Conservation (phyloP, 2,888 invertebrate genomes). For the Eristalis intricaria region DNA sequence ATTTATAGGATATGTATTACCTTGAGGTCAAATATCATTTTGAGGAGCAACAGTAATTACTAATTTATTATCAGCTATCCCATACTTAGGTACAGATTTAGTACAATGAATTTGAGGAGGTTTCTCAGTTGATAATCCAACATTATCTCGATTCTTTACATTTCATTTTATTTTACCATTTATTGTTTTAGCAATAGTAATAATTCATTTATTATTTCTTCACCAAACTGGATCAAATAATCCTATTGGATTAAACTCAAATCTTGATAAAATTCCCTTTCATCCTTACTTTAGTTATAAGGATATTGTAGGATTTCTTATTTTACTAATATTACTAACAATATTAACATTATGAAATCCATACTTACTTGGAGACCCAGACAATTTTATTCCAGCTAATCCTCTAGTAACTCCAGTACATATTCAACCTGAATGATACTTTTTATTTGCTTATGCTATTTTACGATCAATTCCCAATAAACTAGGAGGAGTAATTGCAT, state of each 20-base stretch:
- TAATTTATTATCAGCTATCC: slow-evolving; percentile 87
- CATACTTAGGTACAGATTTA: slow-evolving; percentile 85
- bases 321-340: slow-evolving; percentile 83
- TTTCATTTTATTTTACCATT: slow-evolving; percentile 89
- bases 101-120: slow-evolving; percentile 90
- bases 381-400: slow-evolving; percentile 86
- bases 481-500: slow-evolving; percentile 85
- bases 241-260: slow-evolving; percentile 85
- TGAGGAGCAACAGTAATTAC: slow-evolving; percentile 92
- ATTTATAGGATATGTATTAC: slow-evolving; percentile 90
- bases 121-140: slow-evolving; percentile 88
- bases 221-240: slow-evolving; percentile 88
- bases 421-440: slow-evolving; percentile 93
- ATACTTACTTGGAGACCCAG: slow-evolving; percentile 86
- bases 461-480: slow-evolving; percentile 91
- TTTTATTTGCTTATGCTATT: slow-evolving; percentile 91
- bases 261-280: slow-evolving; percentile 87
- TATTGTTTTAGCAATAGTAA: slow-evolving; percentile 84
- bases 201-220: slow-evolving; percentile 86
- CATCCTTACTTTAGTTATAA: slow-evolving; percentile 86
- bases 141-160: slow-evolving; percentile 88
- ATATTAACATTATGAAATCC: slow-evolving; percentile 83
- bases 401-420: slow-evolving; percentile 85
- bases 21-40: slow-evolving; percentile 91
- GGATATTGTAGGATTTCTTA: slow-evolving; percentile 85